phyloP scores from a whole-genome alignment of 2,797 vertebrate genomes.

The Siniperca undulata region DNA sequence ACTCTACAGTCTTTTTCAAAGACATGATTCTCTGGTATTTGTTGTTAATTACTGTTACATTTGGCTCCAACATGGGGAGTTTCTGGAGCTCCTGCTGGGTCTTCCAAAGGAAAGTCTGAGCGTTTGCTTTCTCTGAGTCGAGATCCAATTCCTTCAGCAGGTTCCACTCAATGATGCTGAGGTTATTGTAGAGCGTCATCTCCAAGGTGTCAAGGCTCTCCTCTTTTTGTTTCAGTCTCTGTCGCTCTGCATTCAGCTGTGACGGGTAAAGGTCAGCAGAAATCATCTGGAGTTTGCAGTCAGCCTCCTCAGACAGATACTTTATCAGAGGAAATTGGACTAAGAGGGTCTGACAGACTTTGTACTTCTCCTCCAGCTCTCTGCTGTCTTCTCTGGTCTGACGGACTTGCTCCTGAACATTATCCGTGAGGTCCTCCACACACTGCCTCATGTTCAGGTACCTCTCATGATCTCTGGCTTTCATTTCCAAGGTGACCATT shows the following conservation, averaged over 20 bases:
- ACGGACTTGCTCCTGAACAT: slow-evolving; percentile 79
- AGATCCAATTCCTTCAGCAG: slow-evolving; percentile 73
- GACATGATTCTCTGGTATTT: slow-evolving; percentile 82
- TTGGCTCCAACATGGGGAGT: slow-evolving; percentile 75
- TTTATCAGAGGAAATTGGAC: slow-evolving; percentile 76
- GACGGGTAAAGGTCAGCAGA: slow-evolving; percentile 81
- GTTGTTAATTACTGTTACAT: slow-evolving; percentile 72
- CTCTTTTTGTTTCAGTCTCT: slow-evolving; percentile 73
- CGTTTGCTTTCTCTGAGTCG: slow-evolving; percentile 60
- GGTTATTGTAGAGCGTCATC: slow-evolving; percentile 69
- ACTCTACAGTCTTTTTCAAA: slow-evolving; percentile 84
- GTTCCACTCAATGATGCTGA: slow-evolving; percentile 76
- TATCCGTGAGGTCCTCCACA: slow-evolving; percentile 80
- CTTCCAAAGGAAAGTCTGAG: slow-evolving; percentile 67
- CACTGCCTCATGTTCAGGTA: slow-evolving; percentile 82
- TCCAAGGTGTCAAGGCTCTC: slow-evolving; percentile 67
- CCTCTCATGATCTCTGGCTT: slow-evolving; percentile 77
- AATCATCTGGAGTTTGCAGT: slow-evolving; percentile 75
- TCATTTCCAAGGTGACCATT: slow-evolving; percentile 74
- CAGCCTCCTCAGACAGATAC: slow-evolving; percentile 70
- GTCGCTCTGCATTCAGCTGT: slow-evolving; percentile 74
- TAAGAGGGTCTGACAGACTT: slow-evolving; percentile 74
- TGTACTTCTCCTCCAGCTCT: slow-evolving; percentile 70
- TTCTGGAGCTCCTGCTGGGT: slow-evolving; percentile 76
- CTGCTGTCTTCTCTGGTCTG: slow-evolving; percentile 69